Evolutionary conservation across 2,888 invertebrate genomes (phyloP), one percentile per base, ranked within the genome.

Genomic region (Gisinianus flammeolus): DNA sequence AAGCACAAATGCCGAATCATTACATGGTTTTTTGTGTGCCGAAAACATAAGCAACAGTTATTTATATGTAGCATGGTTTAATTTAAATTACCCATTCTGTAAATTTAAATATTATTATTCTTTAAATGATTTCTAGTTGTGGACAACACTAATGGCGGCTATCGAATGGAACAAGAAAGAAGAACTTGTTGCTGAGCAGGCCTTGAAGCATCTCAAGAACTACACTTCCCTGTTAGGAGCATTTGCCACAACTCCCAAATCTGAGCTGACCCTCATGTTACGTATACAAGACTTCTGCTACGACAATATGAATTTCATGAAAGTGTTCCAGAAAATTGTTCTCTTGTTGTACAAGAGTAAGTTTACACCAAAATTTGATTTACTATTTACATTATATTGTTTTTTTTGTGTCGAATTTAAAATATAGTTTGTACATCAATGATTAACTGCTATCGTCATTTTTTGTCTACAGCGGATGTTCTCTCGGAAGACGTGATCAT

Each of bases 131-230:
- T 78, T 84, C 0, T 79, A 95, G 95, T 91, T 97, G 86, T 98
- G 97, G 97, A 92, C 92, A 84, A 95, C 95, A 83, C 92, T 98
- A 85, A 98, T 98, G 97, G 92, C 93, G 75, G 93, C 94, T 86
- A 94, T 95, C 79, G 97, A 98, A 88, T 98, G 97, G 98, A 98
- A 97, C 89, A 98, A 98, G 89, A 98, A 98, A 87, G 98, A 98
- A 86, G 98, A 98, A 88, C 88, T 98, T 85, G 92, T 98, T 83
- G 95, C 97, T 71, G 97, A 97, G 86, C 98, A 98, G 88, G 97
- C 97, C 73, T 91, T 95, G 73, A 94, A 94, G 87, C 95, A 95
- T 88, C 90, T 93, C 86, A 26, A 83, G 86, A 91, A 91, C 85
- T 97, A 94, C 88, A 93, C 95, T 83, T 91, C 93, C 79, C 89